Conservation (phyloP, 2,113 vertebrate genomes). For the Balaeniceps rex region DNA sequence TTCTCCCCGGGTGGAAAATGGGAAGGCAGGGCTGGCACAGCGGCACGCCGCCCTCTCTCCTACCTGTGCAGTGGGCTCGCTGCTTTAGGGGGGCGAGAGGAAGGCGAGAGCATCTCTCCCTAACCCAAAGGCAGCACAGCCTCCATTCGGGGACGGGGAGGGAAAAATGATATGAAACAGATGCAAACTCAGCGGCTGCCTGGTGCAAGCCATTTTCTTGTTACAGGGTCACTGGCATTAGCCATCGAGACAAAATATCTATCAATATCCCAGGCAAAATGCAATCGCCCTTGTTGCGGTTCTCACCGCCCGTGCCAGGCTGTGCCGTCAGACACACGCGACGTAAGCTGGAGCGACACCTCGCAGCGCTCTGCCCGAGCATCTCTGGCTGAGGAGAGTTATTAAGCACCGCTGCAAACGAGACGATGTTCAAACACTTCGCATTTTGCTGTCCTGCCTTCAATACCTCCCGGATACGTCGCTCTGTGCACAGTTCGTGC, state of each 20-base stretch:
- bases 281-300: background rate
- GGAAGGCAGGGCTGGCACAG: background rate
- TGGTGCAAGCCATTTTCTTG: background rate
- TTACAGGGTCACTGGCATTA: background rate
- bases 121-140: background rate
- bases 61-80: background rate
- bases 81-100: background rate
- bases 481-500: accelerated
- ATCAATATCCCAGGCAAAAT: background rate
- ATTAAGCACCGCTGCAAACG: background rate
- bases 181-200: background rate
- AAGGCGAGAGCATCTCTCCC: background rate
- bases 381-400: background rate
- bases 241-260: background rate
- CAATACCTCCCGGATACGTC: background rate
- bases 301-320: background rate
- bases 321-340: background rate
- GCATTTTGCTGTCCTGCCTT: background rate
- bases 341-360: background rate
- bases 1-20: slow-evolving; percentile 28
- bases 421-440: background rate
- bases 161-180: background rate
- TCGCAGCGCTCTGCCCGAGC: accelerated
- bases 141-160: background rate
- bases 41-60: background rate